A percentile compares a stretch with the other conserved stretches of the same genome.
phyloP scores from a whole-genome alignment of 35 echinoderm and acorn worm species.

The Chiridota heheva region DNA sequence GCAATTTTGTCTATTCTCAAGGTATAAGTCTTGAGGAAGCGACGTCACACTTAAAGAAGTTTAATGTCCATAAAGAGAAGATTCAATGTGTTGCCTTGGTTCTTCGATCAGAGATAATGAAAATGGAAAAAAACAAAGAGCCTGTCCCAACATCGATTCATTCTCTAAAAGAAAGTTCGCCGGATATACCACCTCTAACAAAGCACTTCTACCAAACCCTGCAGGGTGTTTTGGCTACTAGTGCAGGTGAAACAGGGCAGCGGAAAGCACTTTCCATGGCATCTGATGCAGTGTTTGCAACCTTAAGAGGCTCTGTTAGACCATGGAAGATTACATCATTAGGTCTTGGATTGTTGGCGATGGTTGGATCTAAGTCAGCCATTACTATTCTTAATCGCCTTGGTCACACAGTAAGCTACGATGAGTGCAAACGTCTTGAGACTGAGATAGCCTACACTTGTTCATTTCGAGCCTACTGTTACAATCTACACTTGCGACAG shows the following conservation, averaged over 20 bases:
- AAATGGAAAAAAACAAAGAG: constrained; percentile 39
- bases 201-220: constrained; percentile 51
- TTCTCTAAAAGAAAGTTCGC: constrained; percentile 58
- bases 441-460: constrained; percentile 62
- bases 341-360: constrained; percentile 40
- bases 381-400: constrained; percentile 53
- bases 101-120: constrained; percentile 56
- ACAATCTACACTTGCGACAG: no score
- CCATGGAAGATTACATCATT: constrained; percentile 53
- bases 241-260: constrained; percentile 13
- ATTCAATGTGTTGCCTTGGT: constrained; percentile 55
- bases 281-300: constrained; percentile 48
- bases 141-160: constrained; percentile 68
- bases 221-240: constrained; percentile 50
- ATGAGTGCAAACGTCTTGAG: constrained; percentile 40
- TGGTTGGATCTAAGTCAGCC: constrained; percentile 42
- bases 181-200: constrained; percentile 24
- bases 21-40: constrained; percentile 46
- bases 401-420: constrained; percentile 63
- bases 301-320: constrained; percentile 18
- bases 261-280: constrained; percentile 43
- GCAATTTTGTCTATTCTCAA: constrained; percentile 56
- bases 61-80: constrained; percentile 36
- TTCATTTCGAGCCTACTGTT: no score
- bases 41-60: constrained; percentile 23